Evolutionary conservation across 2,113 vertebrate genomes (phyloP).

Genomic region (Elanus axillaris): DNA sequence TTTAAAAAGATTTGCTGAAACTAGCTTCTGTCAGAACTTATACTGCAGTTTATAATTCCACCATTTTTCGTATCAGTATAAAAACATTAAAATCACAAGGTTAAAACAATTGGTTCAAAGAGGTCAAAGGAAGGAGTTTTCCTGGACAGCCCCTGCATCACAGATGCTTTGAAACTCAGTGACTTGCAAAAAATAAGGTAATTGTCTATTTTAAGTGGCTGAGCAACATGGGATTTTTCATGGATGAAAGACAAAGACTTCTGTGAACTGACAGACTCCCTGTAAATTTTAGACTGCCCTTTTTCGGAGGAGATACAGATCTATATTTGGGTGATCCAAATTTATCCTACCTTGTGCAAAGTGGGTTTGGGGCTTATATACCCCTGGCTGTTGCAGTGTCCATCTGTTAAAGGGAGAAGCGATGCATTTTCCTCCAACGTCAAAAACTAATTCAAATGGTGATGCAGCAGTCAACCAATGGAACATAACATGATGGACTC

Average conservation of each 20-base stretch:
- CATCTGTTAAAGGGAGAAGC: not conserved
- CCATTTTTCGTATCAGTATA: not conserved
- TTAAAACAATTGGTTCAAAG: not conserved
- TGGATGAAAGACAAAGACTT: not conserved
- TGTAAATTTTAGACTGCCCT: not conserved
- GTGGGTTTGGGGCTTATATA: not conserved
- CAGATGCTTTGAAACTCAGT: not conserved
- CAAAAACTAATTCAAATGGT: not conserved
- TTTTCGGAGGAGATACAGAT: not conserved
- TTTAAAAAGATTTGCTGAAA: not conserved
- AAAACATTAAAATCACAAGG: not conserved
- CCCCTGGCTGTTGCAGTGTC: not conserved
- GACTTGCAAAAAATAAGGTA: not conserved
- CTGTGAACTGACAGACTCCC: not conserved
- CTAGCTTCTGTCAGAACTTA: not conserved
- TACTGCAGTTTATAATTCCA: not conserved
- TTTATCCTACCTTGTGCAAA: not conserved
- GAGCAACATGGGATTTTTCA: not conserved
- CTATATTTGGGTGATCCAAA: not conserved
- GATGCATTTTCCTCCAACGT: not conserved
- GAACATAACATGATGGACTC: not conserved
- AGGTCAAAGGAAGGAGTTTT: not conserved
- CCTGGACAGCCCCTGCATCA: not conserved
- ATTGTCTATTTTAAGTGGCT: not conserved
- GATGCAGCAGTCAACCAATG: not conserved